Percentiles rank a stretch among this genome's conserved stretches.
Evolutionary conservation across 2,113 vertebrate species (phyloP).

Genomic region (Protomyctophum bolini): DNA sequence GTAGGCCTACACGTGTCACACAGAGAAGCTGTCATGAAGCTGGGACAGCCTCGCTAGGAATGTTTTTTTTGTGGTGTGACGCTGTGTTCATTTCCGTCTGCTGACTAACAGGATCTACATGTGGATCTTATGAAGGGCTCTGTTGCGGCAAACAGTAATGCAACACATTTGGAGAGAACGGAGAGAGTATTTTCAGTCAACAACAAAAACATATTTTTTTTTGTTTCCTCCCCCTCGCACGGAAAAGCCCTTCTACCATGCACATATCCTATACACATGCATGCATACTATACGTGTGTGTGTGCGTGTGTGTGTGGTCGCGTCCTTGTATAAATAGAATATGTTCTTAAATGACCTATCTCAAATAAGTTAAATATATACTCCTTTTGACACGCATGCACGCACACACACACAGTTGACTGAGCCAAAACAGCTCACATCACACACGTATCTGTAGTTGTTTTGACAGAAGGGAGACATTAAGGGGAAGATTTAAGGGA

Average conservation of each 20-base stretch:
- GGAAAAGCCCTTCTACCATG: not conserved
- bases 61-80: constrained; percentile 35
- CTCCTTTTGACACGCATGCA: not conserved
- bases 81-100: constrained; percentile 38
- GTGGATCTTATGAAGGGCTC: constrained; percentile 29
- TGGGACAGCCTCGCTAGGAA: constrained; percentile 32
- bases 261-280: too few relatives aligned
- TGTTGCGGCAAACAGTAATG: constrained; percentile 31
- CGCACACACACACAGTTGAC: constrained; percentile 10
- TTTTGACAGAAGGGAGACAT: constrained; percentile 74
- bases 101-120: constrained; percentile 26
- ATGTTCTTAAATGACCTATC: too few relatives aligned
- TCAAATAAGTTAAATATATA: too few relatives aligned
- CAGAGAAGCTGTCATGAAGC: constrained; percentile 7
- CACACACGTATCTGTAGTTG: constrained; percentile 38
- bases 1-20: not conserved
- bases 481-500: constrained; percentile 69
- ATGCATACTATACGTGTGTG: too few relatives aligned
- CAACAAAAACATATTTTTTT: not conserved
- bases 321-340: too few relatives aligned
- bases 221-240: constrained; percentile 12
- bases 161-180: constrained; percentile 37
- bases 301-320: too few relatives aligned
- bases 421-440: constrained; percentile 18
- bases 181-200: constrained; percentile 10